Conservation (phyloP, 2,888 invertebrate species). For the Nycteola revayana region DNA sequence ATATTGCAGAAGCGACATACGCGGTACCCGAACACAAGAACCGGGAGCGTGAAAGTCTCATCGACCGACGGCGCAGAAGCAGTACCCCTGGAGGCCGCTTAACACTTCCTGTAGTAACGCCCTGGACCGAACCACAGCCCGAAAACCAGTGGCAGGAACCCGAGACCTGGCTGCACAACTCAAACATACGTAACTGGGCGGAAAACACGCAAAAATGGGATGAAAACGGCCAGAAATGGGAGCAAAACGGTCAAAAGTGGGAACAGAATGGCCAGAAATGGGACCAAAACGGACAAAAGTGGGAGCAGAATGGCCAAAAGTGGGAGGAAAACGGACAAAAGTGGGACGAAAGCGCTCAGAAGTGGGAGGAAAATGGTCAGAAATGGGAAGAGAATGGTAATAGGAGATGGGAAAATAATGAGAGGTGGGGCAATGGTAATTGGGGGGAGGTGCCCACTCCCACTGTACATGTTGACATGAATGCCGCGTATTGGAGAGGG, state of each 20-base stretch:
- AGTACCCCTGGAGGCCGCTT: slow-evolving; percentile 66
- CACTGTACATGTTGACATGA: slow-evolving; percentile 71
- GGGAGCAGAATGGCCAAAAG: slow-evolving; percentile 41
- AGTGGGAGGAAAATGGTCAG: slow-evolving; percentile 44
- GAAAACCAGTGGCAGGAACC: slow-evolving; percentile 52
- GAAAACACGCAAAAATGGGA: slow-evolving; percentile 62
- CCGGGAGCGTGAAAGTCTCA: slow-evolving; percentile 60
- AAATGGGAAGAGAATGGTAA: slow-evolving; percentile 46
- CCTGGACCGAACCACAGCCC: slow-evolving; percentile 42
- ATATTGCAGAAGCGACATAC: slow-evolving; percentile 61
- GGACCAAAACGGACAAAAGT: slow-evolving; percentile 41
- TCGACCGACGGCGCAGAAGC: slow-evolving; percentile 64
- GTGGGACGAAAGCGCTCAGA: slow-evolving; percentile 40
- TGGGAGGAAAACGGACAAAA: slow-evolving; percentile 42
- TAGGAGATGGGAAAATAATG: slow-evolving; percentile 53
- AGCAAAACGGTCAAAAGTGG: slow-evolving; percentile 49
- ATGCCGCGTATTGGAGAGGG: slow-evolving; percentile 68
- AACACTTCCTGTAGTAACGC: slow-evolving; percentile 53
- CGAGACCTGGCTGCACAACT: slow-evolving; percentile 66
- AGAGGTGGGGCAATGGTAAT: slow-evolving; percentile 58
- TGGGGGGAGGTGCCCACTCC: slow-evolving; percentile 73
- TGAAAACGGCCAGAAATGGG: slow-evolving; percentile 46
- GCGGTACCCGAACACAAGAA: slow-evolving; percentile 70
- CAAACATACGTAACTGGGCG: slow-evolving; percentile 64
- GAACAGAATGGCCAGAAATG: slow-evolving; percentile 50